phyloP scores from a whole-genome alignment of 2,888 invertebrate genomes.

The Rhabditoides inermis region DNA sequence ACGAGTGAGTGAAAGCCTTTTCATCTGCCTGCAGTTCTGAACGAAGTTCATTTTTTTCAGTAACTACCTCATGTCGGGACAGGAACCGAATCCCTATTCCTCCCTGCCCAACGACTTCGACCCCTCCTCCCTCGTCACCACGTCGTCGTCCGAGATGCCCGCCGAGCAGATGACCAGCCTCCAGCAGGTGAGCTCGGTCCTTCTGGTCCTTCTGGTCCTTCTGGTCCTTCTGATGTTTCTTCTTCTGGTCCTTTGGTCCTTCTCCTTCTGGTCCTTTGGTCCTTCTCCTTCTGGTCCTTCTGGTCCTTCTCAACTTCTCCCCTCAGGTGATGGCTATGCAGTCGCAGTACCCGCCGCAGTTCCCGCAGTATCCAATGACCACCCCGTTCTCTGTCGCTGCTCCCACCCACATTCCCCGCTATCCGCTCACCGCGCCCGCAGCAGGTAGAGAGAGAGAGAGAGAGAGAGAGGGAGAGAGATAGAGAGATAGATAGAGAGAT shows the following conservation, averaged over 20 bases:
- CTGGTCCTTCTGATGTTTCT: background rate
- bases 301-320: too few species aligned
- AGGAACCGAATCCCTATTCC: constrained; percentile 22
- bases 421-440: constrained; percentile 35
- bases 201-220: too few species aligned
- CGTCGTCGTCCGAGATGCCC: constrained; percentile 21
- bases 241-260: too few species aligned
- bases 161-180: constrained; percentile 28
- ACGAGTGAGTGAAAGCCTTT: background rate
- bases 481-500: constrained; percentile 11
- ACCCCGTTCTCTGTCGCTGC: constrained; percentile 26
- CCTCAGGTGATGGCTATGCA: constrained; percentile 50
- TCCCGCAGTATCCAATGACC: constrained; percentile 39
- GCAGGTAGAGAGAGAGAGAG: constrained; percentile 14
- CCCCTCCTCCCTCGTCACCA: constrained; percentile 26
- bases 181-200: constrained; percentile 18
- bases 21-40: background rate
- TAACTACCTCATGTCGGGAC: constrained; percentile 31
- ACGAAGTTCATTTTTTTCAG: constrained; percentile 8
- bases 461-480: background rate
- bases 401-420: constrained; percentile 23
- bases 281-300: too few species aligned
- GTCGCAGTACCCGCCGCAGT: constrained; percentile 23
- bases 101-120: constrained; percentile 29
- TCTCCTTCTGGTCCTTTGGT: background rate